Base-by-base conservation (phyloP, 2,113 vertebrate genomes). In the Alaudala cheleensis region DNA sequence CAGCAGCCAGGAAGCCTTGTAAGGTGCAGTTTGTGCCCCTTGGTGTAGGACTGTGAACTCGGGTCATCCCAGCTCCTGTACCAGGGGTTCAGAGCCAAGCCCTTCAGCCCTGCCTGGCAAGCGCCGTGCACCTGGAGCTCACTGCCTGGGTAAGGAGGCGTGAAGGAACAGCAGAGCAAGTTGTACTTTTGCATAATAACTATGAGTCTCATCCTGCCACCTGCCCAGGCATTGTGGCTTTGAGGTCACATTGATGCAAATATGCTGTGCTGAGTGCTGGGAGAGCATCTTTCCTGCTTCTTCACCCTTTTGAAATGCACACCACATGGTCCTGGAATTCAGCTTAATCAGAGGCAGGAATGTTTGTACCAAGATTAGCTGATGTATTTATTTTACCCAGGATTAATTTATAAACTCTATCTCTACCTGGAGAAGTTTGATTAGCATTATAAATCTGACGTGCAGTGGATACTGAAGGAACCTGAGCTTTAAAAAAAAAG, bases 361-460 rank as follows among this genome's bases (percentile, higher is more conserved):
- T 81, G 83, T 93, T 94, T 92, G 80, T 87, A 71, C 86, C 57
- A 14, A 84, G 95, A 81, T 69, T 71, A 94, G 80, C 61, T 89
- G 77, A 81, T 86, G 92, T 93, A 54, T 93, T 94, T 93, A 74
- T 95, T 94, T 96, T 93, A 93, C 80, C 53, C 61, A 64, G 53
- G 83, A 78, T 93, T 94, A 74, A 93, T 96, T 88, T 91, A 89
- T 93, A 92, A 88, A 90, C 72, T 92, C 71, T 81, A 0, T 40
- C 34, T 93, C 79, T 95, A 81, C 91, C 81, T 91, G 83, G 57
- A 79, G 93, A 87, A 66, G 69, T 95, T 92, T 95, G 83, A 95
- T 94, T 89, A 91, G 83, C 49, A 3, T 79, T 89, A n/a, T 74
- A 76, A 87, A 74, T 81, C 33, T 54, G 26, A 49, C 0, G 14